Evolutionary conservation across 2,113 vertebrate genomes (phyloP).

Genomic region (Rhodinocichla rosea): DNA sequence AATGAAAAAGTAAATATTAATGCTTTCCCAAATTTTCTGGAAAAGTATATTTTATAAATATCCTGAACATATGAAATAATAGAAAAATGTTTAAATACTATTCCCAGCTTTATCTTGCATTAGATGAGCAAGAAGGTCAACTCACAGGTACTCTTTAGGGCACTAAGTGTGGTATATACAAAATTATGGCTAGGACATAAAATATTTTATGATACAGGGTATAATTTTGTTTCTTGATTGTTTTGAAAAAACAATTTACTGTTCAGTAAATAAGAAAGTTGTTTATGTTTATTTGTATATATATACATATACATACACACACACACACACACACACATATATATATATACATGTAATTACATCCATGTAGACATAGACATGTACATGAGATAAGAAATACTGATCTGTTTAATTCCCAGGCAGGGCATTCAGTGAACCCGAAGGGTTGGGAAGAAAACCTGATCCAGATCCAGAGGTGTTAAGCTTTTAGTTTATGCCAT

Average conservation of each 20-base stretch:
- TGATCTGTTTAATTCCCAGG: neutral
- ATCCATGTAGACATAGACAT: rapidly evolving
- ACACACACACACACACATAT: neutral
- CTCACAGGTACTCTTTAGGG: neutral
- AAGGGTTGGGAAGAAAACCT: neutral
- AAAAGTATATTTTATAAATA: neutral
- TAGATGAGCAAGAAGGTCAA: neutral
- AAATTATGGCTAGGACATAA: neutral
- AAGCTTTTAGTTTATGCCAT: neutral
- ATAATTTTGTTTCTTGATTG: neutral
- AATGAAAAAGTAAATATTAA: neutral
- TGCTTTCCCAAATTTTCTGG: neutral
- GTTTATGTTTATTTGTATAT: neutral
- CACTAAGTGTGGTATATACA: neutral
- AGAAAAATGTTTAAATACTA: neutral
- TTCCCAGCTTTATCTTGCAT: neutral
- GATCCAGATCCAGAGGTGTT: neutral
- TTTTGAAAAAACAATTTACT: neutral
- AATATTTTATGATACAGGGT: neutral
- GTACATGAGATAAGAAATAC: neutral
- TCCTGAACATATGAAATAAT: neutral
- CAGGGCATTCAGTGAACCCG: neutral
- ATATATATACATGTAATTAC: neutral
- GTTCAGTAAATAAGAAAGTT: neutral
- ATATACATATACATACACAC: rapidly evolving